A percentile compares a stretch with the other conserved stretches of the same genome.
Evolutionary conservation across 1,140 invertebrate genomes (phyloP).

Genomic region (Glomeris maerens): DNA sequence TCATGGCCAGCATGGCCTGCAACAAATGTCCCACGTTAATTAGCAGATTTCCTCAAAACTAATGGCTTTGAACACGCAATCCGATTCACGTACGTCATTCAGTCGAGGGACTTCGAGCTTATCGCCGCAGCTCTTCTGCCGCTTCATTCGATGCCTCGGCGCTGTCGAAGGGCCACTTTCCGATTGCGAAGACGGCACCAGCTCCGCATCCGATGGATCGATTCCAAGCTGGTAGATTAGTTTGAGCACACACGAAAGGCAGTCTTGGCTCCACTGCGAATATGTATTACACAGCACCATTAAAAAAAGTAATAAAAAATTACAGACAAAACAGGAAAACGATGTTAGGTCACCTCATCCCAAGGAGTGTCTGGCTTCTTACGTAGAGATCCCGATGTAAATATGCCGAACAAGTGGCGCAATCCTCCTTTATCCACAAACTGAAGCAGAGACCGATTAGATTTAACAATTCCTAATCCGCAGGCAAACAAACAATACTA

Average conservation of each 20-base stretch:
- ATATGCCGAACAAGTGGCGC: slow-evolving; percentile 75
- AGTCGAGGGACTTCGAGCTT: slow-evolving; percentile 49
- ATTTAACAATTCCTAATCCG: no score
- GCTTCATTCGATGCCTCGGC: slow-evolving; percentile 30
- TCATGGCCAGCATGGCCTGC: slow-evolving; percentile 59
- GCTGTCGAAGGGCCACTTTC: slow-evolving; percentile 25
- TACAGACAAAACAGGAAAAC: background rate
- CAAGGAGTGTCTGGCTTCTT: slow-evolving; percentile 30
- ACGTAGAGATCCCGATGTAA: slow-evolving; percentile 58
- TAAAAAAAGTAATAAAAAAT: slow-evolving; percentile 4
- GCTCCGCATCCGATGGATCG: slow-evolving; percentile 24
- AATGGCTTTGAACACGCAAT: no score
- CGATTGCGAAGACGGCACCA: no score
- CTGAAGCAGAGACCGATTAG: slow-evolving; percentile 23
- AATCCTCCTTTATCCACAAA: slow-evolving; percentile 78
- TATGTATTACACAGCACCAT: background rate
- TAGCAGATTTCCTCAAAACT: background rate
- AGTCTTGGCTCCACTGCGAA: slow-evolving; percentile 79
- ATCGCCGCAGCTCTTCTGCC: slow-evolving; percentile 32
- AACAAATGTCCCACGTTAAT: slow-evolving; percentile 12
- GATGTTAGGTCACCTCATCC: slow-evolving; percentile 29
- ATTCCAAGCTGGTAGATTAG: slow-evolving; percentile 72
- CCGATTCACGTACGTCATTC: slow-evolving; percentile 44
- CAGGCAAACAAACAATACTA: no score
- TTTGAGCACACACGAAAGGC: slow-evolving; percentile 68